Base-by-base conservation (phyloP, 1,140 invertebrate genomes). In the Calephelis nemesis region DNA sequence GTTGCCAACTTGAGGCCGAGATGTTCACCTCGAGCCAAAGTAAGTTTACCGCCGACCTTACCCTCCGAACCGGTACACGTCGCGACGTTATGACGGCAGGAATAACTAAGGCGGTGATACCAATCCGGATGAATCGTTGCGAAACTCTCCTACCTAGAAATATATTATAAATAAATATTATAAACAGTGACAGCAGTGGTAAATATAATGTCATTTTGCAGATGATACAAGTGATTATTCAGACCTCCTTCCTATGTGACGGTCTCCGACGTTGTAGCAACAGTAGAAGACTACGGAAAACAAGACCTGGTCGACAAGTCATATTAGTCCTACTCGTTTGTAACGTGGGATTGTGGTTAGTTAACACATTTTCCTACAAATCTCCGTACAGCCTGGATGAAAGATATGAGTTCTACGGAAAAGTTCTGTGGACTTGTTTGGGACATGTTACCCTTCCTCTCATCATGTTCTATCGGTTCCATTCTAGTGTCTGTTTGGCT, bases 391-490 rank as follows among this genome's bases (percentile, higher is more conserved):
- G 92, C 58, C 87, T 93, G 48, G 93, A 94, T 72, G 92, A 93
- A 49, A 86, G 94, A 79, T 93, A 94, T 75, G 90, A 93, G 9
- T 96, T 94, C 84, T 97, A 95, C 78, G 95, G 95, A 63, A 93
- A 93, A 70, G 90, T 93, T 11, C 80, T 95, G 6, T 97, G 96
- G 95, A 95, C 95, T 9, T 45, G 30, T 60, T 12, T 60, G 12
- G 30, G 94, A n/a, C 95, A 96, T 77, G 90, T 96, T 67, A 95
- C 95, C 45, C 84, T 96, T 40, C 96, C 96, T 1, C 88, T 97
- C 0, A 95, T 95, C 67, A 95, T 97, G 88, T 97, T 97, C 90
- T 97, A 95, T 76, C 91, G 96, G 52, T 97, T 97, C 88, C 96
- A 97, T 88, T 96, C 95, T 0, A 95, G 95, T 47, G 95, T 96